These are phyloP conservation scores for Phoxinus dragarum DNA, from an alignment of 2,797 vertebrate genomes.

Conservation along the genomic window DNA sequence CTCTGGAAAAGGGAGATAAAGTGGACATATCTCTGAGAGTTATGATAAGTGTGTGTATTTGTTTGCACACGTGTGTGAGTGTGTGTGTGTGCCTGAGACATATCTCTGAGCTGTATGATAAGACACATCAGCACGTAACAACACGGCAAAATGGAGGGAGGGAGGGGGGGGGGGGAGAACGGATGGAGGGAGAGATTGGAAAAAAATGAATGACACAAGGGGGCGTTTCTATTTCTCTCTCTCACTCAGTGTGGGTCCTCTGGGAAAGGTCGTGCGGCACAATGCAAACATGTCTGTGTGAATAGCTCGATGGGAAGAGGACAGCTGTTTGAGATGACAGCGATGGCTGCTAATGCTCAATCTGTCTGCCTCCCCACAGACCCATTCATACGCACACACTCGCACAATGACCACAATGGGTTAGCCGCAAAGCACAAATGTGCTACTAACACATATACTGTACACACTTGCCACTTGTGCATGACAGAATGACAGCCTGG, in stretches of 20 bases:
- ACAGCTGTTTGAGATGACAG: constrained; percentile 87
- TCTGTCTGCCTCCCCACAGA: constrained; percentile 81
- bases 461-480: constrained; percentile 42
- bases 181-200: constrained; percentile 40
- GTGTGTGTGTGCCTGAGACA: constrained; percentile 51
- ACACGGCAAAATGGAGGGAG: constrained; percentile 58
- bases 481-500: constrained; percentile 24
- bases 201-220: constrained; percentile 52
- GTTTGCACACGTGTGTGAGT: constrained; percentile 60
- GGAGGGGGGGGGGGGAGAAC: constrained; percentile 23
- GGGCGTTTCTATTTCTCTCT: constrained; percentile 63
- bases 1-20: constrained; percentile 80
- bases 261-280: constrained; percentile 78
- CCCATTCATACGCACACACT: constrained; percentile 73
- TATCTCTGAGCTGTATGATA: constrained; percentile 64
- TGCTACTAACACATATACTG: constrained; percentile 39
- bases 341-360: constrained; percentile 83
- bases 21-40: constrained; percentile 77
- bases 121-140: constrained; percentile 60
- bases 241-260: constrained; percentile 64
- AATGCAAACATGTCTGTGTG: constrained; percentile 81
- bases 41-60: constrained; percentile 74
- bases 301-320: constrained; percentile 82
- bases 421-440: constrained; percentile 37
- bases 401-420: constrained; percentile 53